phyloP scores from a whole-genome alignment of 2,888 invertebrate species.

The Choristoneura rosaceana region DNA sequence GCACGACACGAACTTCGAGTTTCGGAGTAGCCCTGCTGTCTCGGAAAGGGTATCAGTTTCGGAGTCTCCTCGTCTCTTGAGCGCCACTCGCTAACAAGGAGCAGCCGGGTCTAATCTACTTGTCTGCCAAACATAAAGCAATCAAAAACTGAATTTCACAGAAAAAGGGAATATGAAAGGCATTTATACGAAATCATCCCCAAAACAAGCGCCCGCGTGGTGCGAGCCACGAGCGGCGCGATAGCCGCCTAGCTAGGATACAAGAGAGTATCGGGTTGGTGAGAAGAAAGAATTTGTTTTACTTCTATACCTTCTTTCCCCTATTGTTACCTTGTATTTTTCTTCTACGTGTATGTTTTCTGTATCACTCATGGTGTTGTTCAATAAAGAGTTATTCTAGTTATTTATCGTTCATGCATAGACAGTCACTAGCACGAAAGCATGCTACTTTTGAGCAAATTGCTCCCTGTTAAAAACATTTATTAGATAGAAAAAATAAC shows the following conservation, averaged over 20 bases:
- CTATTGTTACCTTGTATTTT: no score
- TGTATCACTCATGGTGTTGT: no score
- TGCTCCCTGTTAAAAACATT: no score
- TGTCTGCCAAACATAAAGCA: conserved; percentile 43
- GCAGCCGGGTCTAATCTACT: conserved; percentile 35
- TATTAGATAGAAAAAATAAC: no score
- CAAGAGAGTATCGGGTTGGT: not conserved
- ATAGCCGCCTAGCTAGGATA: not conserved
- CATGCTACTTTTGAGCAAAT: no score
- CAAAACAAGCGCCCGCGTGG: conserved; percentile 32
- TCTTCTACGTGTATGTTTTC: no score
- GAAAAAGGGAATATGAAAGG: conserved; percentile 42
- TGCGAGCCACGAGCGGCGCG: not conserved
- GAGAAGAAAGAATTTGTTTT: not conserved
- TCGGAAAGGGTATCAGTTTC: not conserved
- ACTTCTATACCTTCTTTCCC: no score
- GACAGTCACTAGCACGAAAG: no score
- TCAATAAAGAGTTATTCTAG: no score
- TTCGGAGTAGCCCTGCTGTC: no score
- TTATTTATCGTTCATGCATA: no score
- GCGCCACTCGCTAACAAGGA: not conserved
- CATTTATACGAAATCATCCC: conserved; percentile 42
- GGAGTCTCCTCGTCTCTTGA: not conserved
- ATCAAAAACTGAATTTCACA: conserved; percentile 42
- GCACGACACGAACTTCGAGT: no score